These are phyloP conservation scores for Promerops cafer DNA, from an alignment of 2,113 vertebrate genomes.

Conservation along the genomic window DNA sequence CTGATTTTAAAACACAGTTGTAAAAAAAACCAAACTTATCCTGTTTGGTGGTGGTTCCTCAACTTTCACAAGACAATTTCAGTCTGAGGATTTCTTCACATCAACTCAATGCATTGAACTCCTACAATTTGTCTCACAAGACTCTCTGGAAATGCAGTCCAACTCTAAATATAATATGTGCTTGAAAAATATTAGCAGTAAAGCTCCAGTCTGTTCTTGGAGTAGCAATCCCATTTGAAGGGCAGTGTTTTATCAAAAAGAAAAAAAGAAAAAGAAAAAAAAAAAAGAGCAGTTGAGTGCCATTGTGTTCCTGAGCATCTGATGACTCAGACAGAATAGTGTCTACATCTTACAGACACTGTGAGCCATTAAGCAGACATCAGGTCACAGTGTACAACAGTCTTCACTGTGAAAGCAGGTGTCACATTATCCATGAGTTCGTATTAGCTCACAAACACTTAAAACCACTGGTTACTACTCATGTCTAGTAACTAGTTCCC, in stretches of 20 bases:
- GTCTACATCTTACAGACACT: not conserved
- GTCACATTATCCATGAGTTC: not conserved
- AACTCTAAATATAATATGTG: not conserved
- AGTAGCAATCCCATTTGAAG: not conserved
- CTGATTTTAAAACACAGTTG: not conserved
- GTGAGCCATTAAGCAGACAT: not conserved
- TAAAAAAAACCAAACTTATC: not conserved
- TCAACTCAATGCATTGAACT: not conserved
- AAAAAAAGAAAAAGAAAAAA: not conserved
- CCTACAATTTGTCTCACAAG: not conserved
- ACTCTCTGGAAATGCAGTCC: not conserved
- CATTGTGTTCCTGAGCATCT: not conserved
- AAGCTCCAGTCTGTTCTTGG: not conserved
- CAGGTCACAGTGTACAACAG: not conserved
- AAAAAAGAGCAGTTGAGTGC: not conserved
- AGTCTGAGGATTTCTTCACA: not conserved
- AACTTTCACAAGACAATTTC: not conserved
- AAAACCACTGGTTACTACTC: not conserved
- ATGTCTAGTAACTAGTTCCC: constrained; percentile 8
- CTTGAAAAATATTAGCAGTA: not conserved
- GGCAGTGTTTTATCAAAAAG: not conserved
- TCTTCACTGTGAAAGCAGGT: not conserved
- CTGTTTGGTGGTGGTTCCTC: not conserved
- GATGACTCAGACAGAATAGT: not conserved
- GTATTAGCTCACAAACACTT: not conserved